These are phyloP conservation scores for Leptopilina syphax DNA, from an alignment of 2,888 invertebrate species.

Conservation along the genomic window DNA sequence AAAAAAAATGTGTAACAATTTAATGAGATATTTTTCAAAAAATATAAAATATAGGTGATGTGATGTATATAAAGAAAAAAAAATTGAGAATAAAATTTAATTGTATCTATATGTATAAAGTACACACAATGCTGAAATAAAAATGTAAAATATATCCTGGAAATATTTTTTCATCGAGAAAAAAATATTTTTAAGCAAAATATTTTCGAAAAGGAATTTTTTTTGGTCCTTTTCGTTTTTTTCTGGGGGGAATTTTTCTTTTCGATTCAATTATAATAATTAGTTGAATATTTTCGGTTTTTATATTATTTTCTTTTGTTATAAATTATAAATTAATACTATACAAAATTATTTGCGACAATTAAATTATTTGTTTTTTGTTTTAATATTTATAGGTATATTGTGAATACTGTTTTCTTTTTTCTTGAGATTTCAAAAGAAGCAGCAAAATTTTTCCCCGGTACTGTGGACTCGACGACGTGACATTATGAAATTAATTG, in stretches of 20 bases:
- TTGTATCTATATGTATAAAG: constrained; percentile 69
- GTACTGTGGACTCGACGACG: constrained; percentile 57
- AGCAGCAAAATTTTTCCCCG: constrained; percentile 65
- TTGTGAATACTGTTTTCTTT: too few species aligned
- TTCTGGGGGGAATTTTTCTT: too few species aligned
- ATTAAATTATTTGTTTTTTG: too few species aligned
- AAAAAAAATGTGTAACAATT: constrained; percentile 44
- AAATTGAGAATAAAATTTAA: constrained; percentile 46
- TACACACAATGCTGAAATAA: constrained; percentile 63
- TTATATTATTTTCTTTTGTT: too few species aligned
- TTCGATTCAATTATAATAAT: too few species aligned
- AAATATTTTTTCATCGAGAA: constrained; percentile 33
- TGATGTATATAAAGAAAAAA: constrained; percentile 61
- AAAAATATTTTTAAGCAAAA: constrained; percentile 8
- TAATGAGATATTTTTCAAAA: constrained; percentile 55
- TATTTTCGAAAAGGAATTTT: not conserved
- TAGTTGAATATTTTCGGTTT: too few species aligned
- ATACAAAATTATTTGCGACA: too few species aligned
- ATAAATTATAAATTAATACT: too few species aligned
- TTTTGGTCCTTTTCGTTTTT: too few species aligned
- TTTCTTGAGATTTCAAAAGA: constrained; percentile 48
- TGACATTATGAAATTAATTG: constrained; percentile 80
- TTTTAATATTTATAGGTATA: too few species aligned
- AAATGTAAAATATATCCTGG: constrained; percentile 63
- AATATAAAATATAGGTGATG: constrained; percentile 49